These are phyloP conservation scores for Temnothorax rugatulus DNA, from an alignment of 2,888 invertebrate species.

Conservation along the genomic window DNA sequence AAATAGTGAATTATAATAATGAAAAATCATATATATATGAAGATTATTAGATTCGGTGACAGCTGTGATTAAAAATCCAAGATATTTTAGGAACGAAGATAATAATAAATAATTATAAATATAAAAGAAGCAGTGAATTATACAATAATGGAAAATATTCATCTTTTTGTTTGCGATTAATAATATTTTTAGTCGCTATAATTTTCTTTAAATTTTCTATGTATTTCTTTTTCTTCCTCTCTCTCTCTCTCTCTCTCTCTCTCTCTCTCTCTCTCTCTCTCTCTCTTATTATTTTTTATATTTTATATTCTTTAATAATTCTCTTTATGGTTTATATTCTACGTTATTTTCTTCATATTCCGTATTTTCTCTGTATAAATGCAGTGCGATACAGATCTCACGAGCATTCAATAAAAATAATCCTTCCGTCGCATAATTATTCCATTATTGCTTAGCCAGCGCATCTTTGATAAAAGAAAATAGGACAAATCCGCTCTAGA, in stretches of 20 bases:
- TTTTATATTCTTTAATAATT: background rate
- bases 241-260: background rate
- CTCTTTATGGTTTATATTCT: background rate
- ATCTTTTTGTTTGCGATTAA: background rate
- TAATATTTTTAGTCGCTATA: background rate
- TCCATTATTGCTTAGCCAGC: conserved; percentile 23
- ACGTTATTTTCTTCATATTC: background rate
- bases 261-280: too few species aligned
- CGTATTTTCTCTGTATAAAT: background rate
- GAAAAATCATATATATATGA: too few species aligned
- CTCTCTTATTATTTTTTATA: background rate
- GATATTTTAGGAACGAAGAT: background rate
- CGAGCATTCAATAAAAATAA: conserved; percentile 23
- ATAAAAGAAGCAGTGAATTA: background rate
- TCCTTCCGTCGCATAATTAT: conserved; percentile 5
- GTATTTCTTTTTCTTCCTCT: background rate
- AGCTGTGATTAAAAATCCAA: too few species aligned
- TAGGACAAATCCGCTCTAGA: conserved; percentile 32
- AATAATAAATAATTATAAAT: background rate
- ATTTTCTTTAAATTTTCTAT: background rate
- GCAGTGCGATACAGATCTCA: background rate
- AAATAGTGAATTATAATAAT: background rate
- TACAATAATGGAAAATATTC: background rate
- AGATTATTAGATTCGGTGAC: too few species aligned
- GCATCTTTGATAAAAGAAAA: conserved; percentile 37